A percentile compares a stretch with the other conserved stretches of the same genome.
phyloP scores from a whole-genome alignment of 2,797 vertebrate species.

The Myotis pilosus region DNA sequence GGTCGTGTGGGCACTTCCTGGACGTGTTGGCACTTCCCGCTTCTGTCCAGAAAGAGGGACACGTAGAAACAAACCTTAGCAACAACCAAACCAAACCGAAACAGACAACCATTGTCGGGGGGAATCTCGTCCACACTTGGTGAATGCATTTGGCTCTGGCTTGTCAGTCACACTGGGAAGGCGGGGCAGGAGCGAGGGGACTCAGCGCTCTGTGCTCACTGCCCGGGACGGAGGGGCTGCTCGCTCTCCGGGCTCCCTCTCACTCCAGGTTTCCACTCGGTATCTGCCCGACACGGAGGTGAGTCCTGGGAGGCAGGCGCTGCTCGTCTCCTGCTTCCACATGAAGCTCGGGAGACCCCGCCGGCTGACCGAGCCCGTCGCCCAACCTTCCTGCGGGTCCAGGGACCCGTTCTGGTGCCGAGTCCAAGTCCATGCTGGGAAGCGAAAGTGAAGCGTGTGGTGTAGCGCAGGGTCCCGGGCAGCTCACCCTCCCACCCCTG shows the following conservation, averaged over 20 bases:
- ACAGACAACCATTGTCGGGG: slow-evolving; percentile 74
- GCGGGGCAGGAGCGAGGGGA: slow-evolving; percentile 57
- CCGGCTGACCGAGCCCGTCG: not conserved
- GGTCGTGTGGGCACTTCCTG: slow-evolving; percentile 80
- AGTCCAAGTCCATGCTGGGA: not conserved
- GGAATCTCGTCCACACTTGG: slow-evolving; percentile 80
- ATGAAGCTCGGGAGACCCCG: not conserved
- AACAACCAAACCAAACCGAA: slow-evolving; percentile 31
- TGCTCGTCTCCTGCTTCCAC: not conserved
- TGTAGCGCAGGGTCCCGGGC: not conserved
- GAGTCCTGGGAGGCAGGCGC: not conserved
- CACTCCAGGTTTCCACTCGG: slow-evolving; percentile 46
- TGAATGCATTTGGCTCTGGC: slow-evolving; percentile 85
- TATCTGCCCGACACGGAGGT: slow-evolving; percentile 50
- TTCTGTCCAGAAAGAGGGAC: slow-evolving; percentile 71
- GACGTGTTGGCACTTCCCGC: slow-evolving; percentile 80
- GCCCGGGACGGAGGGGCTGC: slow-evolving; percentile 53
- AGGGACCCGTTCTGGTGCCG: not conserved
- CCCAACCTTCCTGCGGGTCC: not conserved
- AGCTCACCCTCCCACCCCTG: fast-evolving
- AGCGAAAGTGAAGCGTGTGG: not conserved
- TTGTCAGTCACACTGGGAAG: slow-evolving; percentile 65
- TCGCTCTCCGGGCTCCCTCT: slow-evolving; percentile 59
- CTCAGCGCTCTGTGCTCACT: slow-evolving; percentile 48
- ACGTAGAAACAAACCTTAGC: slow-evolving; percentile 54